Evolutionary conservation across 1,140 invertebrate species (phyloP).

Genomic region (Drosophila mojavensis): DNA sequence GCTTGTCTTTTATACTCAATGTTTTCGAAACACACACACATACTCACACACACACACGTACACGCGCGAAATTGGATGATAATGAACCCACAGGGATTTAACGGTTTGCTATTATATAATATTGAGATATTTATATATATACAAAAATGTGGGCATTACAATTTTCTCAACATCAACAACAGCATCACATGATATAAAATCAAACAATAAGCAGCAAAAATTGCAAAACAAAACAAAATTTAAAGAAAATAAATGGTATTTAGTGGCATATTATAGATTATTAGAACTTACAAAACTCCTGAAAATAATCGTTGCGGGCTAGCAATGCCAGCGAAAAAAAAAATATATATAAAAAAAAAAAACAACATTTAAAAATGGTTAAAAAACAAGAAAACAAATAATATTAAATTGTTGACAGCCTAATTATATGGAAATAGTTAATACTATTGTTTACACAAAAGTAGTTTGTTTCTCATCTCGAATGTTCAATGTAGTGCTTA

Average conservation of each 20-base stretch:
- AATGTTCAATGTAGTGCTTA: slow-evolving; percentile 60
- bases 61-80: slow-evolving; percentile 35
- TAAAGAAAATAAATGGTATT: slow-evolving; percentile 67
- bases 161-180: slow-evolving; percentile 52
- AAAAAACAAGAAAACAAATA: slow-evolving; percentile 7
- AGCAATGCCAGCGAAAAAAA: slow-evolving; percentile 6
- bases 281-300: slow-evolving; percentile 23
- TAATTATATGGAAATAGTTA: slow-evolving; percentile 33
- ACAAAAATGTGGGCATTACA: slow-evolving; percentile 23
- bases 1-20: slow-evolving; percentile 84
- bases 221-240: slow-evolving; percentile 64
- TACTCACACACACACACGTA: slow-evolving; percentile 24
- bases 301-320: slow-evolving; percentile 16
- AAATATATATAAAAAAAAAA: slow-evolving; percentile 23
- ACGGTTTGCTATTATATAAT: slow-evolving; percentile 1
- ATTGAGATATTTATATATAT: slow-evolving; percentile 11
- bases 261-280: slow-evolving; percentile 61
- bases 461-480: slow-evolving; percentile 58
- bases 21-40: slow-evolving; percentile 75
- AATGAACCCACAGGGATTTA: slow-evolving; percentile 23
- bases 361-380: slow-evolving; percentile 18
- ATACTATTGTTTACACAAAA: slow-evolving; percentile 28
- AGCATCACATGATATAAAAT: slow-evolving; percentile 52
- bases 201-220: slow-evolving; percentile 79
- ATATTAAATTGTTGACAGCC: slow-evolving; percentile 53